These are phyloP conservation scores for Oreochromis aureus DNA, from an alignment of 2,113 vertebrate species.

Conservation along the genomic window DNA sequence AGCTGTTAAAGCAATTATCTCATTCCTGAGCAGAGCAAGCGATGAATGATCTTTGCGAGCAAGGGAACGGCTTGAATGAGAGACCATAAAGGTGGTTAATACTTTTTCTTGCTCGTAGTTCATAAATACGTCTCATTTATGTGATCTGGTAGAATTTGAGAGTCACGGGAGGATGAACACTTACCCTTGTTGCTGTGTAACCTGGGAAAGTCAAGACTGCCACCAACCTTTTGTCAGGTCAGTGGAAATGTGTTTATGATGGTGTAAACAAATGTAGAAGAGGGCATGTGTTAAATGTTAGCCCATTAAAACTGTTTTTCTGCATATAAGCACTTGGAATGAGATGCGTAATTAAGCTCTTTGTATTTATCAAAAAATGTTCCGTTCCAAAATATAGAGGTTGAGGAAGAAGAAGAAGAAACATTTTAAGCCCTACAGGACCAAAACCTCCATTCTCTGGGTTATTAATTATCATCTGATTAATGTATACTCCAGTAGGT, in stretches of 20 bases:
- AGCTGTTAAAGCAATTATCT: neutral
- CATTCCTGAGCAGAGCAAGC: neutral
- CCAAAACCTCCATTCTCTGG: neutral
- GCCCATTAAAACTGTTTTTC: neutral
- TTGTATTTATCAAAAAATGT: neutral
- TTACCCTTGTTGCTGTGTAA: neutral
- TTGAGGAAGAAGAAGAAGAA: neutral
- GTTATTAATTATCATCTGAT: slow-evolving; percentile 18
- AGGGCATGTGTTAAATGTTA: neutral
- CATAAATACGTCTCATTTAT: neutral
- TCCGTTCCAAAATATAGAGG: neutral
- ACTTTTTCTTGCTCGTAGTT: neutral
- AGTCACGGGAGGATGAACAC: neutral
- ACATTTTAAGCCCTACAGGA: neutral
- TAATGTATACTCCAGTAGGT: neutral
- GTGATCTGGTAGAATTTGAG: neutral
- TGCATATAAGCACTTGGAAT: neutral
- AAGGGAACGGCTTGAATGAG: neutral
- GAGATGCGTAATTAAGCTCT: neutral
- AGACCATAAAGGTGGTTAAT: neutral
- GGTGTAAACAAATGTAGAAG: neutral
- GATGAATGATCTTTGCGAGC: neutral
- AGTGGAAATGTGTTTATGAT: neutral
- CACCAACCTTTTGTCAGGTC: neutral
- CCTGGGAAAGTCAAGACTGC: neutral